Conservation (phyloP, 1,140 invertebrate species). For the Aphelenchoides fujianensis region DNA sequence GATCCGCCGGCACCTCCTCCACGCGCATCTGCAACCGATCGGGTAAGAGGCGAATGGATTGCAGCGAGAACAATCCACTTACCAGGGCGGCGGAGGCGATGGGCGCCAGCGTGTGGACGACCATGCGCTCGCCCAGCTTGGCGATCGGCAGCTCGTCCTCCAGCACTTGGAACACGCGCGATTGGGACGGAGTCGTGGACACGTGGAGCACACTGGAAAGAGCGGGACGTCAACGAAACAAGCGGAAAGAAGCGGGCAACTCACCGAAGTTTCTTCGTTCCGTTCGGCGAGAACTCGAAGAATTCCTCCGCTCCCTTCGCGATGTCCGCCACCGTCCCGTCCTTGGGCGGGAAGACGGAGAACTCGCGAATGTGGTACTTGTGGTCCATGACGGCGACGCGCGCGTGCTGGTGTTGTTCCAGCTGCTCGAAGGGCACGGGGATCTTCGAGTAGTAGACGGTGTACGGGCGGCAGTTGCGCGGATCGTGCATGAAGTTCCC, state of each 20-base stretch:
- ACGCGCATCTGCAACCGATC: conserved; percentile 71
- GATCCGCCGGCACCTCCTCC: conserved; percentile 90
- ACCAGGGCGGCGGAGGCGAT: conserved; percentile 62
- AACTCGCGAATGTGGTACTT: conserved; percentile 55
- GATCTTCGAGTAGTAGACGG: conserved; percentile 54
- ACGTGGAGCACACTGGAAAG: conserved; percentile 37
- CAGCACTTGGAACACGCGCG: conserved; percentile 64
- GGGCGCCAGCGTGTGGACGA: conserved; percentile 22
- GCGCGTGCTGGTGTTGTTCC: conserved; percentile 42
- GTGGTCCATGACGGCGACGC: conserved; percentile 43
- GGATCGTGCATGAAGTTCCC: conserved; percentile 47
- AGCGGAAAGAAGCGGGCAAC: conserved; percentile 17
- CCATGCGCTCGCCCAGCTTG: conserved; percentile 24
- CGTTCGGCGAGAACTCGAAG: conserved; percentile 71
- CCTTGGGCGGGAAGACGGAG: conserved; percentile 71
- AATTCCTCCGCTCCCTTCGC: conserved; percentile 89
- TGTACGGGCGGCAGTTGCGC: conserved; percentile 47
- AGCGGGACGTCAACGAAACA: neutral
- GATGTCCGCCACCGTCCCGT: conserved; percentile 82
- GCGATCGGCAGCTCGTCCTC: conserved; percentile 62
- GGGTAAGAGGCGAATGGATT: neutral
- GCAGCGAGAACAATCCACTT: neutral
- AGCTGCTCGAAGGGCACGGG: conserved; percentile 49
- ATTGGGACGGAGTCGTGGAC: conserved; percentile 22
- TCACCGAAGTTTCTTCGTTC: conserved; percentile 77